Base-by-base conservation (phyloP, 2,797 vertebrate species). In the Acanthornis magna region DNA sequence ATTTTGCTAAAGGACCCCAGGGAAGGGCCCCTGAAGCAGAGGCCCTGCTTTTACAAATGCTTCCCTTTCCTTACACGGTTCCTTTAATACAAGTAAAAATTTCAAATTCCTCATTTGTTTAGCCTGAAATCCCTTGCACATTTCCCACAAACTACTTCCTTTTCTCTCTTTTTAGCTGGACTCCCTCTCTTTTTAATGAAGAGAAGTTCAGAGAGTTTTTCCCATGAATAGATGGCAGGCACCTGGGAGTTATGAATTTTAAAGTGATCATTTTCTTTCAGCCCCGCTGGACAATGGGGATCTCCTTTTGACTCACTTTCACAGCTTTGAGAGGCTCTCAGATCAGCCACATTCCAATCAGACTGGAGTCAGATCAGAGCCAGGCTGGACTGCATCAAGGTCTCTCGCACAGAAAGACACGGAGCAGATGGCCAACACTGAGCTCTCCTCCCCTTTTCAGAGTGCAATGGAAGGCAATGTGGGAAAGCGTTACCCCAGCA, bases 381-480 rank as follows among this genome's bases (percentile, higher is more conserved):
- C 94, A 95, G 94, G 97, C 97, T 98, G 98, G 98, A 98, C 98
- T 97, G 98, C 98, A 97, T 98, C 98, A 96, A 98, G 98, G 98
- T 98, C 98, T 98, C 98, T 82, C 74, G 10, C 95, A 98, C 97
- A 99, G 98, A 99, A 99, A 99, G 99, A 98, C 99, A 98, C 97
- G 98, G 98, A 99, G 99, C 99, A 99, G 99, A 99, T 99, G 99
- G 99, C 98, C 98, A 97, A 98, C 98, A 98, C 98, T 98, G 97
- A 98, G 98, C 98, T 97, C 98, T 98, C 98, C 98, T 98, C 98
- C 98, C 98, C 98, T 98, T 99, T 98, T 99, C 98, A 99, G 98
- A 95, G 95, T 42, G 98, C 98, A 98, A 98, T 98, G 98, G 98
- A 98, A 97, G 96, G 98, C 98, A 94, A 98, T 98, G 98, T 98